Evolutionary conservation across 2,113 vertebrate genomes (phyloP).

Genomic region (Myiozetetes cayanensis): DNA sequence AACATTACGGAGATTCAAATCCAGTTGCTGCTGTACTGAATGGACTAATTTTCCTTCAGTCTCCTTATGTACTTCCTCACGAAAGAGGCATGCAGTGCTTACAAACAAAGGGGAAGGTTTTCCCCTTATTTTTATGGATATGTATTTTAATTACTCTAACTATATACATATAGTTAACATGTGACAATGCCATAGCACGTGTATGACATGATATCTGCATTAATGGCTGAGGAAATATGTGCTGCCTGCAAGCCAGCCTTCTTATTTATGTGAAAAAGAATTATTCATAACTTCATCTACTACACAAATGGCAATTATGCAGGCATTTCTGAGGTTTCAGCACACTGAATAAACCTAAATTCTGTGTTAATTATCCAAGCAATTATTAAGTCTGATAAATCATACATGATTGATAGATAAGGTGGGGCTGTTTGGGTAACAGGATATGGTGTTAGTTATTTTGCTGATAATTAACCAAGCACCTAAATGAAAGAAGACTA

Average conservation of each 20-base stretch:
- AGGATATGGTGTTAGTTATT: slow-evolving; percentile 63
- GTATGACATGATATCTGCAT: slow-evolving; percentile 35
- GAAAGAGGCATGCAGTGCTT: not conserved
- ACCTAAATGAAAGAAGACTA: slow-evolving; percentile 36
- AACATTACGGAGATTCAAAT: slow-evolving; percentile 39
- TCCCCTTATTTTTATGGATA: not conserved
- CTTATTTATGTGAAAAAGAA: slow-evolving; percentile 56
- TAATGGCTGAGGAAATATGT: slow-evolving; percentile 52
- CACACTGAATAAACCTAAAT: slow-evolving; percentile 55
- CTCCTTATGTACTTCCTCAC: slow-evolving; percentile 1
- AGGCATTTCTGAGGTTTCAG: slow-evolving; percentile 58
- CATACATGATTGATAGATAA: slow-evolving; percentile 69
- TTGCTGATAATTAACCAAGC: slow-evolving; percentile 63
- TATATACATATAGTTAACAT: not conserved
- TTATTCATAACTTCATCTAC: slow-evolving; percentile 69
- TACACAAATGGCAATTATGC: slow-evolving; percentile 65
- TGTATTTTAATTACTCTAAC: slow-evolving; percentile 7
- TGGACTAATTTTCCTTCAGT: slow-evolving; percentile 31
- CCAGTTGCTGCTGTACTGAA: not conserved
- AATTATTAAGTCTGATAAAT: slow-evolving; percentile 74
- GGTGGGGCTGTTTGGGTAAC: slow-evolving; percentile 65
- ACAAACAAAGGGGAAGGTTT: not conserved
- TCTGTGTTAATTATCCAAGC: slow-evolving; percentile 69
- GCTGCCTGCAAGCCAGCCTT: slow-evolving; percentile 41
- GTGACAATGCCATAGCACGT: not conserved